Conservation (phyloP, 2,113 vertebrate species). For the Polyodon spathula region DNA sequence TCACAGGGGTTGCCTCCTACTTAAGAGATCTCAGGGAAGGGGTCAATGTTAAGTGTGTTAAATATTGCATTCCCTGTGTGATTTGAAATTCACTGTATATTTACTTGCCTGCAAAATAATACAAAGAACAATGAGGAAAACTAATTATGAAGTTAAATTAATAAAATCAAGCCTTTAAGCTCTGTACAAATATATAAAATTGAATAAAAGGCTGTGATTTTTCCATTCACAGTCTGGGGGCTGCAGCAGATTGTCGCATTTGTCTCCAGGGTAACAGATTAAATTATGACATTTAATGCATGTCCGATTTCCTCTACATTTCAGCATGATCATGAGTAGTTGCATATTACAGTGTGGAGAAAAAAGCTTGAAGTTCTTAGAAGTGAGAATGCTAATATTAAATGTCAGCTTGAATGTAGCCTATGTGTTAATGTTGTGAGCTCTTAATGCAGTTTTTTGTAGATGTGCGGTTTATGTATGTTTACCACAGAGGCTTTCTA, state of each 20-base stretch:
- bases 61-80: too few species aligned
- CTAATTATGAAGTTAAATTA: too few species aligned
- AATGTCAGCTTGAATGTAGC: constrained; percentile 8
- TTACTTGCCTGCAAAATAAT: too few species aligned
- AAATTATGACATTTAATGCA: constrained; percentile 16
- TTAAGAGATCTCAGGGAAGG: too few species aligned
- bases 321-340: constrained; percentile 6
- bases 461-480: not conserved
- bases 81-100: too few species aligned
- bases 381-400: not conserved
- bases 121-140: too few species aligned
- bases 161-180: not conserved
- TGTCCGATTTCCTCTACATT: constrained; percentile 11
- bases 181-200: not conserved
- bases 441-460: not conserved
- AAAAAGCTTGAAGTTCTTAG: constrained; percentile 9
- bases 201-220: not conserved
- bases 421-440: constrained; percentile 6
- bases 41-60: too few species aligned
- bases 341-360: constrained; percentile 10
- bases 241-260: not conserved
- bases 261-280: constrained; percentile 18
- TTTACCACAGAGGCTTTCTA: not conserved
- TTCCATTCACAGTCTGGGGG: not conserved
- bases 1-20: too few species aligned